phyloP scores from a whole-genome alignment of 2,797 vertebrate species.

The Chaunax sp. region DNA sequence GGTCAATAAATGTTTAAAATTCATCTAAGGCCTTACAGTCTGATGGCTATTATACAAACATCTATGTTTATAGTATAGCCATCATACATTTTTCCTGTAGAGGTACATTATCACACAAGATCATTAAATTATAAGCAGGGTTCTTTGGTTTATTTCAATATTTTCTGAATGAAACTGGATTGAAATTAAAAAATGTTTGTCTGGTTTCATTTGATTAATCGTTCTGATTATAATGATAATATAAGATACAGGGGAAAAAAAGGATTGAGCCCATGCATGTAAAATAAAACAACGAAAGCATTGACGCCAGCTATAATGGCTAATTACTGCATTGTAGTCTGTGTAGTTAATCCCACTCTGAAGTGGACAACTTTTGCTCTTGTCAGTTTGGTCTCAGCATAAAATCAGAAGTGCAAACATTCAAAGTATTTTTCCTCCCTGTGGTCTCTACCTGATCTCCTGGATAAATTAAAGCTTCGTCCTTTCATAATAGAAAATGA shows the following conservation, averaged over 20 bases:
- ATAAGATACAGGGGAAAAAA: conserved; percentile 7
- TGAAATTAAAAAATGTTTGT: conserved; percentile 8
- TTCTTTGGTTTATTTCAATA: conserved; percentile 6
- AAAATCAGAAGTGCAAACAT: conserved; percentile 53
- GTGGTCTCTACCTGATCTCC: conserved; percentile 17
- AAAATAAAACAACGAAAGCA: conserved; percentile 12
- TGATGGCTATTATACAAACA: conserved; percentile 58
- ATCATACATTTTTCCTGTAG: conserved; percentile 27
- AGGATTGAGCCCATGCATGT: background rate
- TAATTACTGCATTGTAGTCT: conserved; percentile 58
- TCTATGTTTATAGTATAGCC: conserved; percentile 1
- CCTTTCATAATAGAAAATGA: conserved; percentile 37
- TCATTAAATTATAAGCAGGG: background rate
- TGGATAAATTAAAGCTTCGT: conserved; percentile 56
- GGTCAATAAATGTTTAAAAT: conserved; percentile 83
- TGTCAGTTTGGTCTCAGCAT: conserved; percentile 55
- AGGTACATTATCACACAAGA: conserved; percentile 33
- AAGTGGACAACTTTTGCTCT: conserved; percentile 65
- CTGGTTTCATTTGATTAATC: conserved; percentile 1
- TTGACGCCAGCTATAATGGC: conserved; percentile 20
- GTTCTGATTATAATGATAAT: background rate
- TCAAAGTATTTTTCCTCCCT: too few species aligned
- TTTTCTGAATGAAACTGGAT: conserved; percentile 4
- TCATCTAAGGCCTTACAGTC: conserved; percentile 66
- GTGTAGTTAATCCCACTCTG: conserved; percentile 60